These are phyloP conservation scores for Acleris holmiana DNA, from an alignment of 2,888 invertebrate genomes.

Conservation along the genomic window DNA sequence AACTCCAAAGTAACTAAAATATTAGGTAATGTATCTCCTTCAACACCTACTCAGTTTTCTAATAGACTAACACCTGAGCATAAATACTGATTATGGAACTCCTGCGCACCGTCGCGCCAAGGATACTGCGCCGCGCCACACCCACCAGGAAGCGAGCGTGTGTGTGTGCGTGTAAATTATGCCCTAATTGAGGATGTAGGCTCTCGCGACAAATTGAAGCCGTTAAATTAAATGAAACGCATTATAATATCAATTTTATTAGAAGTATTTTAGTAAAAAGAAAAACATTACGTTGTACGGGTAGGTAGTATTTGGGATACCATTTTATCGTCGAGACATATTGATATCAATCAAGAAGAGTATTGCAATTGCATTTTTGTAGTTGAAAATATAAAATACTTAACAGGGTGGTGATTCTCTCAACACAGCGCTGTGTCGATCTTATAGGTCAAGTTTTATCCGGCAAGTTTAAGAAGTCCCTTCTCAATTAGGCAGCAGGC, in stretches of 20 bases:
- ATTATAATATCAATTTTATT: conserved; percentile 8
- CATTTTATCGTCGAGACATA: too few relatives aligned
- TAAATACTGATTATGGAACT: conserved; percentile 10
- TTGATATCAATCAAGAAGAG: too few relatives aligned
- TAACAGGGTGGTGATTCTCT: too few relatives aligned
- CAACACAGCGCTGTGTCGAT: too few relatives aligned
- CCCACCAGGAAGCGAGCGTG: conserved; percentile 13
- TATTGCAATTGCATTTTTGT: too few relatives aligned
- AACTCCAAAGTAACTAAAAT: too few relatives aligned
- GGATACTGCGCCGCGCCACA: conserved; percentile 55
- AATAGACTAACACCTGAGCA: neutral
- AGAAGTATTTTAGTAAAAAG: neutral
- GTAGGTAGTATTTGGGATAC: neutral
- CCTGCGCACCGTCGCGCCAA: conserved; percentile 47
- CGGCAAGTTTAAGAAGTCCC: too few relatives aligned
- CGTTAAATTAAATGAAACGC: conserved; percentile 17
- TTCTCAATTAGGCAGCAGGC: too few relatives aligned
- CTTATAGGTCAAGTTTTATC: too few relatives aligned
- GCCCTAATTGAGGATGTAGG: conserved; percentile 29
- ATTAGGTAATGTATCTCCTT: too few relatives aligned
- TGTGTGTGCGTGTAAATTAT: conserved; percentile 15
- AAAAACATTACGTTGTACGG: neutral
- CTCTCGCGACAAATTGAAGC: conserved; percentile 27
- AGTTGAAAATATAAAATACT: too few relatives aligned
- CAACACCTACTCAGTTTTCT: neutral